A percentile compares a stretch with the other conserved stretches of the same genome.
These are phyloP conservation scores for Nipponacmea schrenckii DNA, from an alignment of 2,888 invertebrate genomes.

Conservation along the genomic window DNA sequence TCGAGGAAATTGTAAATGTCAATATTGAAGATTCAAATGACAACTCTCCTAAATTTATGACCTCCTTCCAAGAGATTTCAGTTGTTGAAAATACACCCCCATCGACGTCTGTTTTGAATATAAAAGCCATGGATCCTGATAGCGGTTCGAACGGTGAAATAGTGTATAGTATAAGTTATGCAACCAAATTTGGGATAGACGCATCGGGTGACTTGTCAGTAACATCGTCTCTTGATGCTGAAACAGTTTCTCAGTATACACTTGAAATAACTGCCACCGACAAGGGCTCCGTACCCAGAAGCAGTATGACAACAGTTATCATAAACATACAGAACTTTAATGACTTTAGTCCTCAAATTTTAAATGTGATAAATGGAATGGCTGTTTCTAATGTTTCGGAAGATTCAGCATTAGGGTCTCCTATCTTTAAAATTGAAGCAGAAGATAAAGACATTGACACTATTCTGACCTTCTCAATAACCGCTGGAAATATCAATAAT, in stretches of 20 bases:
- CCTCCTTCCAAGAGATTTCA: constrained; percentile 28
- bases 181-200: constrained; percentile 38
- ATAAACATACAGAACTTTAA: constrained; percentile 27
- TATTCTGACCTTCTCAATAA: constrained; percentile 30
- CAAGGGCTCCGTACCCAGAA: constrained; percentile 35
- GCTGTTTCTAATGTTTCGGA: background rate
- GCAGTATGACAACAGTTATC: constrained; percentile 36
- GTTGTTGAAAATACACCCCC: constrained; percentile 37
- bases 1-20: constrained; percentile 31
- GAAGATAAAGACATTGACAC: constrained; percentile 37
- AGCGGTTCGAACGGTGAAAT: constrained; percentile 43
- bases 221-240: constrained; percentile 28
- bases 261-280: constrained; percentile 41
- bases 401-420: background rate
- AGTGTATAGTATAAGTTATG: constrained; percentile 42
- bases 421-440: background rate
- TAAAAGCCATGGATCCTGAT: constrained; percentile 48
- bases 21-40: constrained; percentile 49
- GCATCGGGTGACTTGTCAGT: constrained; percentile 32
- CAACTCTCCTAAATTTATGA: constrained; percentile 38
- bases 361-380: background rate
- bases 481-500: constrained; percentile 28
- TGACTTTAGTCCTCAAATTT: background rate
- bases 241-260: constrained; percentile 17
- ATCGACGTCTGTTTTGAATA: constrained; percentile 24